Evolutionary conservation across 35 echinoderm and acorn worm species (phyloP), one percentile per base, ranked within the genome.

Genomic region (Apostichopus californicus): DNA sequence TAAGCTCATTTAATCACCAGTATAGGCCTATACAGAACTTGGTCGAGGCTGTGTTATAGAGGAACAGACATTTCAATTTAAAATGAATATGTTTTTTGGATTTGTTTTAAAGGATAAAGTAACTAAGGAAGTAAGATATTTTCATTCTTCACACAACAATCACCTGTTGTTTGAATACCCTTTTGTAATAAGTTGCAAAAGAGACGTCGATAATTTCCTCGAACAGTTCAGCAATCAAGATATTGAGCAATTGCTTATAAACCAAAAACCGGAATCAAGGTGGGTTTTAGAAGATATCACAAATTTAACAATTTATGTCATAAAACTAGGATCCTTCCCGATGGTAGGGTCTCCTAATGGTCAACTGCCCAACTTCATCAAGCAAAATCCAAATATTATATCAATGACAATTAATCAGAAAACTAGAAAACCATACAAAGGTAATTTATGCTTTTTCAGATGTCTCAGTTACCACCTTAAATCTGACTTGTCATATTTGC

Each of bases 381-480:
- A 70, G 59, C 13, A 53, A 15, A 25, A 86, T 54, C n/a, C 21
- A 21, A 20, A 63, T 56, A 83, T 83, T 18, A 14, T 56, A 13
- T 73, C 65, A 22, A 28, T 88, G 28, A n/a, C 18, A 53, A 78
- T 12, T n/a, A 80, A 79, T 55, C 59, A n/a, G 8, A 15, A 64
- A 60, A 84, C 54, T 2, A 1, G 21, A 15, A 3, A 70, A 73
- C 78, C 87, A 20, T 91, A 91, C 54, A 72, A 82, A 54, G 79
- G 91, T 21, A 90, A 84, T 8, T 53, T 91, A 8, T 94, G 92
- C 55, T 80, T 94, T 63, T 94, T 94, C 53, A 81, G 93, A 21
- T 94, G 93, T 81, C 9, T 94, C 13, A 21, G 56, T 53, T 90
- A 73, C 34, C 61, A 73, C 57, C 6, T 75, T 1, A 90, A 77